Evolutionary conservation across 2,888 invertebrate species (phyloP).

Genomic region (Drosophila quasianomalipes): DNA sequence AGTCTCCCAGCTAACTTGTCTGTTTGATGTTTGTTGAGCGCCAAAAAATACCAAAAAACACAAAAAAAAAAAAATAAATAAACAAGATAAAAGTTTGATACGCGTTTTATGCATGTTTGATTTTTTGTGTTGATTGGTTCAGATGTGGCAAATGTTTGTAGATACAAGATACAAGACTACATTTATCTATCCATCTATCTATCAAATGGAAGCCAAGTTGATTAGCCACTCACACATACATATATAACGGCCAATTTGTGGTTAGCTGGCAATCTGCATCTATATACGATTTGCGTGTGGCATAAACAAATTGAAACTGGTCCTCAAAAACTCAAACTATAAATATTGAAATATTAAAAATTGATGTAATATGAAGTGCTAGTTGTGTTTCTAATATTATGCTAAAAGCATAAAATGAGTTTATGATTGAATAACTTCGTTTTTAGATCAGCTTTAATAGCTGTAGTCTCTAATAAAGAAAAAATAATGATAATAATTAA

Average conservation of each 20-base stretch:
- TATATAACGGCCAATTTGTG: background rate
- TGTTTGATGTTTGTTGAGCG: constrained; percentile 45
- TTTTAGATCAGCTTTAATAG: background rate
- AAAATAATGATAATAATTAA: background rate
- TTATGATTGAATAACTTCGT: background rate
- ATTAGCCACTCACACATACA: constrained; percentile 38
- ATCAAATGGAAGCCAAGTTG: constrained; percentile 44
- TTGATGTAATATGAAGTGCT: background rate
- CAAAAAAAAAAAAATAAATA: constrained; percentile 7
- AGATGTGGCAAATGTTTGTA: constrained; percentile 35
- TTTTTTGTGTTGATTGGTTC: constrained; percentile 65
- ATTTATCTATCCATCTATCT: constrained; percentile 2
- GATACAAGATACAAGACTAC: constrained; percentile 25
- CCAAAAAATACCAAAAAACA: background rate
- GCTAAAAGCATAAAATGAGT: background rate
- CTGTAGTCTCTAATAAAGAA: background rate
- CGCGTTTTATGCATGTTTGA: constrained; percentile 64
- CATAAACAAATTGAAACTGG: constrained; percentile 1
- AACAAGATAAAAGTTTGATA: constrained; percentile 11
- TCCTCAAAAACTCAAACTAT: background rate
- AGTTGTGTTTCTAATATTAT: background rate
- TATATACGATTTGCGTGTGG: background rate
- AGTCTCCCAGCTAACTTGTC: constrained; percentile 32
- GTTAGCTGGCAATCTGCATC: background rate
- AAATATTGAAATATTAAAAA: constrained; percentile 2